Conservation (phyloP, 2,888 invertebrate genomes). For the Drosophila lacicola region DNA sequence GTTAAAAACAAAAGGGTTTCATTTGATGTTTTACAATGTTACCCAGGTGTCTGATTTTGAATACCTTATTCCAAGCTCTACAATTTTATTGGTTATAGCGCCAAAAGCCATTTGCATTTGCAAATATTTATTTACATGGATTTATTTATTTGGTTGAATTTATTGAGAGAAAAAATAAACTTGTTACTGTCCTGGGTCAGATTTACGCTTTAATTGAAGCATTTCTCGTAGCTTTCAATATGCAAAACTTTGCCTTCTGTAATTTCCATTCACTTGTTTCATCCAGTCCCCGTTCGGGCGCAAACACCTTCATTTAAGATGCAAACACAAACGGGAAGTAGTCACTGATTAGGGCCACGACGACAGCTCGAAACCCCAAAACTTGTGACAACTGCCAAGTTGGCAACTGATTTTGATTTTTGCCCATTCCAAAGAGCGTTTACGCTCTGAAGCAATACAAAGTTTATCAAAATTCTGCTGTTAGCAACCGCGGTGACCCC, state of each 20-base stretch:
- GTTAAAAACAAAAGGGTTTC: slow-evolving; percentile 31
- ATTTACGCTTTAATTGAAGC: slow-evolving; percentile 33
- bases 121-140: slow-evolving; percentile 13
- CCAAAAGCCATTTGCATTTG: slow-evolving; percentile 25
- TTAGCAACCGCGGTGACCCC: slow-evolving; percentile 30
- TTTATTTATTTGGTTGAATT: slow-evolving; percentile 10
- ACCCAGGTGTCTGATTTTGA: slow-evolving; percentile 44
- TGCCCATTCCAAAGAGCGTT: slow-evolving; percentile 1
- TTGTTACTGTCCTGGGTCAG: slow-evolving; percentile 17
- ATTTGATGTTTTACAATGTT: slow-evolving; percentile 26
- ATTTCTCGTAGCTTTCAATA: slow-evolving; percentile 8
- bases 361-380: slow-evolving; percentile 33
- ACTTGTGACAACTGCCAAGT: slow-evolving; percentile 44
- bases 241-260: slow-evolving; percentile 32
- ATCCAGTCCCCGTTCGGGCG: neutral
- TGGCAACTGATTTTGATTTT: slow-evolving; percentile 42
- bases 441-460: slow-evolving; percentile 3
- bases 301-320: slow-evolving; percentile 40
- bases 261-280: slow-evolving; percentile 40
- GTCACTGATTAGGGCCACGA: slow-evolving; percentile 42
- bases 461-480: slow-evolving; percentile 36
- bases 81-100: slow-evolving; percentile 43
- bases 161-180: slow-evolving; percentile 36
- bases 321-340: slow-evolving; percentile 40
- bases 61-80: slow-evolving; percentile 45